Conservation (phyloP, 2,888 invertebrate genomes). For the Chrysolina americana region DNA sequence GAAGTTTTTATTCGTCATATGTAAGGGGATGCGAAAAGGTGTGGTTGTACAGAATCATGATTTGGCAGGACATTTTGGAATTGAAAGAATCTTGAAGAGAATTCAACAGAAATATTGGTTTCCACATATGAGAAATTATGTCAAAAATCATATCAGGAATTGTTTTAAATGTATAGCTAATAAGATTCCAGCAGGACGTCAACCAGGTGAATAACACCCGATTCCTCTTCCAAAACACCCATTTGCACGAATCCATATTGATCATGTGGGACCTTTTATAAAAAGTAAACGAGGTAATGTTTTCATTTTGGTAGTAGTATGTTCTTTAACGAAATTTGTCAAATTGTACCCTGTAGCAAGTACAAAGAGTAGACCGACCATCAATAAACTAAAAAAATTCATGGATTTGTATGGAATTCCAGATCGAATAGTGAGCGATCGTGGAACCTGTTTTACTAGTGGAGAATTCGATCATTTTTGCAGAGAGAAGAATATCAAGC, state of each 20-base stretch:
- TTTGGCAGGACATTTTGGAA: conserved; percentile 40
- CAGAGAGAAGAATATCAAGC: conserved; percentile 41
- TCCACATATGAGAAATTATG: conserved; percentile 37
- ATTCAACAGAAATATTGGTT: conserved; percentile 42
- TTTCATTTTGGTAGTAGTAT: conserved; percentile 37
- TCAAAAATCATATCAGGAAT: conserved; percentile 40
- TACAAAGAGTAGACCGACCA: too few relatives aligned
- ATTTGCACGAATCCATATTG: conserved; percentile 45
- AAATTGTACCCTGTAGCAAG: too few relatives aligned
- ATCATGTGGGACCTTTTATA: conserved; percentile 46
- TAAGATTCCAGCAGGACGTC: conserved; percentile 39
- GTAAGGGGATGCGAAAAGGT: conserved; percentile 40
- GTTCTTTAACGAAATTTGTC: too few relatives aligned
- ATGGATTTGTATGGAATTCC: conserved; percentile 49
- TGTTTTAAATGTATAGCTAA: conserved; percentile 42
- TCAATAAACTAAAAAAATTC: conserved; percentile 43
- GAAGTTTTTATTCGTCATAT: background rate
- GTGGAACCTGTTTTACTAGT: conserved; percentile 38
- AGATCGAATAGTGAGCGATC: conserved; percentile 49
- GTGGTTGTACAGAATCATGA: conserved; percentile 43
- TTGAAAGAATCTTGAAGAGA: conserved; percentile 34
- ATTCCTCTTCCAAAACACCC: conserved; percentile 37
- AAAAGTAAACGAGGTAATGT: conserved; percentile 34
- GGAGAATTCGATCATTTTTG: conserved; percentile 18
- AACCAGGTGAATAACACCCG: conserved; percentile 42